Conservation (phyloP, 2,797 vertebrate species). For the Anomalospiza imberbis region DNA sequence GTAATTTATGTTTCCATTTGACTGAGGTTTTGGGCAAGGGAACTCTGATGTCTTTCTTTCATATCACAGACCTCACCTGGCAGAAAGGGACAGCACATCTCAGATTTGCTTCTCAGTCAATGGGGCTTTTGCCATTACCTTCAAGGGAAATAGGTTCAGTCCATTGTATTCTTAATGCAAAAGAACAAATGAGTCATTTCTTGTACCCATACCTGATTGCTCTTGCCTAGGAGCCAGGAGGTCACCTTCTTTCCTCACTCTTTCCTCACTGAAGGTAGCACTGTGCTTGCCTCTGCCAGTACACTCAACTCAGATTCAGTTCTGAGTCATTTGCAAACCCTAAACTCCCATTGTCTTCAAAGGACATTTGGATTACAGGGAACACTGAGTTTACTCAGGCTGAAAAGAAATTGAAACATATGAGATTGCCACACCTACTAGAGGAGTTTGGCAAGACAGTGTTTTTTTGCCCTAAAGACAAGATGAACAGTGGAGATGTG, state of each 20-base stretch:
- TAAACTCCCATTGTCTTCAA: constrained; percentile 54
- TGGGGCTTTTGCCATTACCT: constrained; percentile 16
- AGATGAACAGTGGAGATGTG: background rate
- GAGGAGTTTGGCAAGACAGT: background rate
- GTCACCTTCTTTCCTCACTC: constrained; percentile 21
- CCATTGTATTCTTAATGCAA: background rate
- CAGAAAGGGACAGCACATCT: background rate
- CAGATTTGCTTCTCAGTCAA: background rate
- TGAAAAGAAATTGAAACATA: constrained; percentile 26
- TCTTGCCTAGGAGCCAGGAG: constrained; percentile 23
- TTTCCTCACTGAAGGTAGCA: background rate
- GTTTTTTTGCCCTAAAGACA: background rate
- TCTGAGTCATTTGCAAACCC: constrained; percentile 51
- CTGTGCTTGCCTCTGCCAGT: background rate
- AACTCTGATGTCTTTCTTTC: background rate
- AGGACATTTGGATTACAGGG: constrained; percentile 46
- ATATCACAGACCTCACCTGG: background rate
- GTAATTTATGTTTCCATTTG: background rate
- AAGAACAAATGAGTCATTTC: constrained; percentile 33
- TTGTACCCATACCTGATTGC: constrained; percentile 19
- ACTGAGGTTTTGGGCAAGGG: background rate
- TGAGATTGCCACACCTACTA: background rate
- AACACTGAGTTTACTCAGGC: background rate
- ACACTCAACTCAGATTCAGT: constrained; percentile 12
- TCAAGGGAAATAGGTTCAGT: constrained; percentile 1